Evolutionary conservation across 1,140 invertebrate genomes (phyloP).

Genomic region (Phortica variegata): DNA sequence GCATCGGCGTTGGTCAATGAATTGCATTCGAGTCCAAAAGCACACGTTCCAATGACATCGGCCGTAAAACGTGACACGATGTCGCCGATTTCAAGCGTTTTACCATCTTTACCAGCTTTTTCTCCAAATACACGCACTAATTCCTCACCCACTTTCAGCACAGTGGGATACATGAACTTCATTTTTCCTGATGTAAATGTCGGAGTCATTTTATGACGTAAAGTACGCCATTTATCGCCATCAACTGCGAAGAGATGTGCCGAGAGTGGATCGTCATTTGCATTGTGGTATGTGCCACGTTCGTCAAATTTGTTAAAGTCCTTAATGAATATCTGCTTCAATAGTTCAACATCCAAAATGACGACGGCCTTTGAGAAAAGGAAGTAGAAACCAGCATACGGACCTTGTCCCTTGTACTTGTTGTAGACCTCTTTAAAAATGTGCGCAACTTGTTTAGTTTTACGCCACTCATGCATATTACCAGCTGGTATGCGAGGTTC

Average conservation of each 20-base stretch:
- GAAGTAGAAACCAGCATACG: slow-evolving; percentile 14
- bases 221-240: slow-evolving; percentile 61
- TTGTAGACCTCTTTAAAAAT: slow-evolving; percentile 9
- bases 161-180: slow-evolving; percentile 59
- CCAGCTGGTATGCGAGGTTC: slow-evolving; percentile 7
- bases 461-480: slow-evolving; percentile 14
- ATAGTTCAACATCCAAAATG: slow-evolving; percentile 32
- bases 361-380: slow-evolving; percentile 7
- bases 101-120: slow-evolving; percentile 42
- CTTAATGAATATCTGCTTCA: slow-evolving; percentile 59
- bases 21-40: slow-evolving; percentile 62
- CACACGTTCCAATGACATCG: no score
- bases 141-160: slow-evolving; percentile 48
- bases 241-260: slow-evolving; percentile 58
- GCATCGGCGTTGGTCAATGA: slow-evolving; percentile 59
- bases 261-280: slow-evolving; percentile 57
- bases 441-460: slow-evolving; percentile 7
- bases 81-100: slow-evolving; percentile 61
- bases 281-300: slow-evolving; percentile 51
- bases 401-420: slow-evolving; percentile 8
- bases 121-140: neutral
- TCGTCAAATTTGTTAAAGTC: slow-evolving; percentile 61
- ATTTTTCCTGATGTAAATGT: slow-evolving; percentile 66
- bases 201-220: slow-evolving; percentile 63
- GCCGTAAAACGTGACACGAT: slow-evolving; percentile 61